Evolutionary conservation across 1,140 invertebrate species (phyloP).

Genomic region (Drosophila mojavensis): DNA sequence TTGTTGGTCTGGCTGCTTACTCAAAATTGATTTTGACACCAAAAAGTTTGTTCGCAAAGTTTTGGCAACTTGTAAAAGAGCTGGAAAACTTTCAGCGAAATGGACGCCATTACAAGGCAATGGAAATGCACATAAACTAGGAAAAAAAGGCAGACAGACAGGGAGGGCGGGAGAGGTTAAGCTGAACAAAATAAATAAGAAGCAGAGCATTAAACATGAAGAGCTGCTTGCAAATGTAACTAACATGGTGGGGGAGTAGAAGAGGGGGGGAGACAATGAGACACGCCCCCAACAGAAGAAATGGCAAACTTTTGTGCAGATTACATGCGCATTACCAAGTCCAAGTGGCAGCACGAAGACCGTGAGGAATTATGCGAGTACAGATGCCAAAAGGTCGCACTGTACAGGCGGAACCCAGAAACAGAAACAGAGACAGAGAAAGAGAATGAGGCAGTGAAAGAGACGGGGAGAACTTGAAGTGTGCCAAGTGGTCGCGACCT

Average conservation of each 20-base stretch:
- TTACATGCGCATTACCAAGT: slow-evolving; percentile 67
- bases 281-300: slow-evolving; percentile 1
- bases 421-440: neutral
- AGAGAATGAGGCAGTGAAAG: neutral
- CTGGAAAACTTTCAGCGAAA: slow-evolving; percentile 25
- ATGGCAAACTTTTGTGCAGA: slow-evolving; percentile 62
- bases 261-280: neutral
- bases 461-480: slow-evolving; percentile 7
- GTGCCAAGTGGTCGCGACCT: slow-evolving; percentile 45
- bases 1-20: slow-evolving; percentile 30
- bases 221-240: slow-evolving; percentile 36
- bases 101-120: slow-evolving; percentile 33
- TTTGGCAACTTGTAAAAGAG: slow-evolving; percentile 33
- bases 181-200: slow-evolving; percentile 22
- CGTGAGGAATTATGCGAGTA: slow-evolving; percentile 52
- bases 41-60: slow-evolving; percentile 52
- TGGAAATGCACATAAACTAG: slow-evolving; percentile 62
- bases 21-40: slow-evolving; percentile 77
- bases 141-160: neutral
- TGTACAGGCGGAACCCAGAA: neutral
- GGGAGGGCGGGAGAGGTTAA: neutral
- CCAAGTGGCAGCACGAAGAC: slow-evolving; percentile 39
- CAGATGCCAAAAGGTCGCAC: slow-evolving; percentile 13
- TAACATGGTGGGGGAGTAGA: neutral
- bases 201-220: slow-evolving; percentile 65